Evolutionary conservation across 2,113 vertebrate species (phyloP).

Genomic region (Nettapus auritus): DNA sequence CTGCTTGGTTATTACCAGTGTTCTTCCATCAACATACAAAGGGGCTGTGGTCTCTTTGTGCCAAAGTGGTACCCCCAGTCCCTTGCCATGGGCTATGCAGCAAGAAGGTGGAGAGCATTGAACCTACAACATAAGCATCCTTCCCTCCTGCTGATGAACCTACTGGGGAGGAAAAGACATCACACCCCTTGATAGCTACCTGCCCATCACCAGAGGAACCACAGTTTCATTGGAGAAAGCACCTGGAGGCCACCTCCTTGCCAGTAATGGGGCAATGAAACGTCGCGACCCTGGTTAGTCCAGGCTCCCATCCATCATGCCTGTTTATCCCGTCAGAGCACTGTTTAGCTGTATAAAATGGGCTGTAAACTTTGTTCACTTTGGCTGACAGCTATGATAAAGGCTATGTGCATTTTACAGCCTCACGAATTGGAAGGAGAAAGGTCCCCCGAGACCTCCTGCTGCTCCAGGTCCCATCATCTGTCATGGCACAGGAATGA

Average conservation of each 20-base stretch:
- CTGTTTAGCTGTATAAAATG: conserved; percentile 37
- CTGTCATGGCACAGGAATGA: not conserved
- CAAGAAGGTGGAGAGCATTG: not conserved
- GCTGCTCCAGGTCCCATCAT: not conserved
- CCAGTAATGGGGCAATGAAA: not conserved
- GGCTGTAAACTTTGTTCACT: conserved; percentile 53
- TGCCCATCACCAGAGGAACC: rapidly evolving
- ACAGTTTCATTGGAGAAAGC: not conserved
- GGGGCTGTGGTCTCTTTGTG: not conserved
- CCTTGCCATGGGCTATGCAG: not conserved
- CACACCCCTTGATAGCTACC: not conserved
- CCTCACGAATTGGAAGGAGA: not conserved
- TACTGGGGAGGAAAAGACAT: not conserved
- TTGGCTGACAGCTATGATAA: conserved; percentile 30
- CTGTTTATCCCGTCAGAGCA: not conserved
- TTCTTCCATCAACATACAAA: not conserved
- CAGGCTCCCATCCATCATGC: not conserved
- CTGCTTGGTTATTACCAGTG: not conserved
- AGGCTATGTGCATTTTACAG: conserved; percentile 29
- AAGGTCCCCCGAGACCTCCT: not conserved
- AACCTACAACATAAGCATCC: not conserved
- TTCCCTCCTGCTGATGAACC: not conserved
- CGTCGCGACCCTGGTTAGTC: not conserved
- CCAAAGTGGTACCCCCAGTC: not conserved
- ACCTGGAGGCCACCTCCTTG: not conserved